Evolutionary conservation across 2,797 vertebrate species (phyloP).

Genomic region (Cottoperca gobio): DNA sequence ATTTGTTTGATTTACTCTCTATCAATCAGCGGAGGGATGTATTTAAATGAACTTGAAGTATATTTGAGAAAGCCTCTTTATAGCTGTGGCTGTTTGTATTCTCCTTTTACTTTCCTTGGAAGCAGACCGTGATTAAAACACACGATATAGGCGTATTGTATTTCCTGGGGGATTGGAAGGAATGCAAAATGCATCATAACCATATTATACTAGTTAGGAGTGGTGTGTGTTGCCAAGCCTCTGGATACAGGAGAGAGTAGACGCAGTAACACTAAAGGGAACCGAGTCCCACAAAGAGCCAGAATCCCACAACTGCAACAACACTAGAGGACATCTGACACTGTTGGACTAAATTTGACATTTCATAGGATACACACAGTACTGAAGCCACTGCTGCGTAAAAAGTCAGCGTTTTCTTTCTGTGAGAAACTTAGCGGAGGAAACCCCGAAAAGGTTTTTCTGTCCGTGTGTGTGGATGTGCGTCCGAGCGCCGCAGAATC

Average conservation of each 20-base stretch:
- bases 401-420: conserved; percentile 42
- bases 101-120: conserved; percentile 80
- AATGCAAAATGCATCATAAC: conserved; percentile 85
- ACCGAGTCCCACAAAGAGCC: conserved; percentile 51
- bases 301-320: conserved; percentile 67
- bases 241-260: conserved; percentile 65
- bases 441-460: conserved; percentile 17
- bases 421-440: conserved; percentile 21
- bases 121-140: conserved; percentile 80
- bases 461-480: conserved; percentile 38
- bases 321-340: conserved; percentile 70
- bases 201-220: conserved; percentile 82
- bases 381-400: too few species aligned
- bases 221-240: conserved; percentile 69
- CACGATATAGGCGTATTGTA: conserved; percentile 81
- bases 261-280: conserved; percentile 55
- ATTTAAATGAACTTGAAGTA: conserved; percentile 74
- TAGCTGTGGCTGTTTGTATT: conserved; percentile 75
- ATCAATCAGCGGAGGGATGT: conserved; percentile 72
- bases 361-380: conserved; percentile 59
- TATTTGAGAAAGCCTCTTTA: conserved; percentile 74
- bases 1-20: conserved; percentile 76
- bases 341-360: conserved; percentile 74
- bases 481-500: conserved; percentile 71
- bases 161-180: conserved; percentile 82